Conservation (phyloP, 2,797 vertebrate genomes). For the Mycteria americana region DNA sequence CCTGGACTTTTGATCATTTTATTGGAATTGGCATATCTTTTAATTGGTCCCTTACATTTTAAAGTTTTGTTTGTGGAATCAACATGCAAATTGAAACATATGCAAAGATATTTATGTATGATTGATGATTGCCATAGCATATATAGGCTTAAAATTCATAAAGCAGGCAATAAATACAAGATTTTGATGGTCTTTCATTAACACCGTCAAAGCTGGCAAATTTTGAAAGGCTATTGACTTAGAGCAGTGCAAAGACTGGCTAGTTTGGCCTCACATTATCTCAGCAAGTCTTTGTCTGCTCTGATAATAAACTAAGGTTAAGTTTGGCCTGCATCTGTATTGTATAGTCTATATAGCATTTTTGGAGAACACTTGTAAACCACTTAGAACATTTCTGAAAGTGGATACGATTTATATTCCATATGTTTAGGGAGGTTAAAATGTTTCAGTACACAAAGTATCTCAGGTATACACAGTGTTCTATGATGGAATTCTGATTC, state of each 20-base stretch:
- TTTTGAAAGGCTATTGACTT: neutral
- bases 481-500: neutral
- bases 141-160: neutral
- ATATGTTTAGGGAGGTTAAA: neutral
- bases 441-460: neutral
- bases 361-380: neutral
- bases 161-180: neutral
- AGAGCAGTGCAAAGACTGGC: neutral
- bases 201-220: neutral
- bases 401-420: neutral
- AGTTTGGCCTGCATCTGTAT: neutral
- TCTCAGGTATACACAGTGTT: neutral
- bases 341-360: neutral
- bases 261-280: neutral
- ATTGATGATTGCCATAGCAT: neutral
- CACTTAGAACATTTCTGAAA: neutral
- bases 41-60: neutral
- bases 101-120: neutral
- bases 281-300: neutral
- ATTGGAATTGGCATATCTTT: neutral
- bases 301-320: neutral
- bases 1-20: neutral
- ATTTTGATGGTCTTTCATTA: neutral
- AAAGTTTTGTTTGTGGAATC: neutral
- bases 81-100: neutral